Conservation (phyloP, 1,140 invertebrate species). For the Homarus americanus region DNA sequence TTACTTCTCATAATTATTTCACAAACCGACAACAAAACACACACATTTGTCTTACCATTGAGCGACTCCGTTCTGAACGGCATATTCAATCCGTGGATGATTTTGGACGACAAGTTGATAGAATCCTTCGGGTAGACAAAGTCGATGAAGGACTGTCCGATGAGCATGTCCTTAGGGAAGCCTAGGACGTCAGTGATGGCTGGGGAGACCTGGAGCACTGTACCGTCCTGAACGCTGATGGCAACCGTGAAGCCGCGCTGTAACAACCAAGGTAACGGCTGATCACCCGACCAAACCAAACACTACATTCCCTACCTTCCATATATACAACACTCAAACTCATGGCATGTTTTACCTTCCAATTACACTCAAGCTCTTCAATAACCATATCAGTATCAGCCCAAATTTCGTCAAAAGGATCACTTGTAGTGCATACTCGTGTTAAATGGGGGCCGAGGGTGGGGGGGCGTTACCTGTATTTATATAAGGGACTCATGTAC, state of each 20-base stretch:
- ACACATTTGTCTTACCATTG: constrained; percentile 51
- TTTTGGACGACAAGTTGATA: constrained; percentile 82
- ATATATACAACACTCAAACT: too few relatives aligned
- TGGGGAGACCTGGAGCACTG: constrained; percentile 87
- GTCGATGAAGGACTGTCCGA: constrained; percentile 91
- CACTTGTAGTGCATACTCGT: too few relatives aligned
- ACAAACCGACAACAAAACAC: background rate
- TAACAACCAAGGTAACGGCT: constrained; percentile 77
- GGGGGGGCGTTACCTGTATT: too few relatives aligned
- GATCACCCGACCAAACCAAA: too few relatives aligned
- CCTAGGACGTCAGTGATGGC: constrained; percentile 85
- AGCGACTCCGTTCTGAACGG: constrained; percentile 65
- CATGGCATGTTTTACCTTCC: background rate
- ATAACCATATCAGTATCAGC: too few relatives aligned
- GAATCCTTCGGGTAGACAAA: constrained; percentile 90
- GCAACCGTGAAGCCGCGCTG: constrained; percentile 86
- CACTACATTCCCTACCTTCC: too few relatives aligned
- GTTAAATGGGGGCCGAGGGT: too few relatives aligned
- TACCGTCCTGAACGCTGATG: constrained; percentile 89
- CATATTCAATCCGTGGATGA: constrained; percentile 80
- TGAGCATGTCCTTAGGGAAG: constrained; percentile 90
- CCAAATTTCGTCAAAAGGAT: too few relatives aligned
- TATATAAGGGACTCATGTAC: too few relatives aligned
- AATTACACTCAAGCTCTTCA: background rate
- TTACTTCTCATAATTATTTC: too few relatives aligned